Evolutionary conservation across 2,888 invertebrate genomes (phyloP), one percentile per base, ranked within the genome.

Genomic region (Macrophya annulata): DNA sequence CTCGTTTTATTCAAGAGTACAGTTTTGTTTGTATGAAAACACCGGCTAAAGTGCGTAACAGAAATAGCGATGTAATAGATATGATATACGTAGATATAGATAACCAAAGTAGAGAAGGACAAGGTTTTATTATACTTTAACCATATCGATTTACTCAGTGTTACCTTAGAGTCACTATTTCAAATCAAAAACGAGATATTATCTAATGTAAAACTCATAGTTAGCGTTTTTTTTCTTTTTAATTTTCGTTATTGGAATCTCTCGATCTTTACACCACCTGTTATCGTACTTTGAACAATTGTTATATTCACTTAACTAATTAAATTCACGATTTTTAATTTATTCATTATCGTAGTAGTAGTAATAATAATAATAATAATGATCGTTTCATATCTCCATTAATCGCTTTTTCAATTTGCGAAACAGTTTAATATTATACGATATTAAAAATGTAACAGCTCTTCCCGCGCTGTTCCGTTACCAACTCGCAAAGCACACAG

Each of bases 61-160:
- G 37, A 68, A 68, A 68, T 25, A 37, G 17, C 62, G 4, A 62
- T 62, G 62, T 62, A 12, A 62, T 62, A 12, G 25, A 62, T 62
- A 62, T n/a, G 55, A n/a, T 9, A 43, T 43, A 43, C 25, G 25
- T 62, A 12, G 25, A 62, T 62, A 62, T 62, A 17, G 68, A 68
- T 68, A 68, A 37, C 12, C 17, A 10, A 68, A 68, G 68, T 68
- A 25, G 17, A 68, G 68, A 68, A 68, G 31, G 68, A 68, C 37
- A 68, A 68, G 68, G 37, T 68, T 68, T 5, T 68, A 68, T 68
- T 37, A 17, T 31, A 68, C 68, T 68, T 25, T 5, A 68, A 15
- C 8, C 68, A 37, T 68, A 68, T 68, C 37, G 68, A 68, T 68
- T 37, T 12, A 37, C 15, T 68, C 37, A 68, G 31, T 37, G 9